Evolutionary conservation across 2,888 invertebrate species (phyloP).

Genomic region (Limnephilus rhombicus): DNA sequence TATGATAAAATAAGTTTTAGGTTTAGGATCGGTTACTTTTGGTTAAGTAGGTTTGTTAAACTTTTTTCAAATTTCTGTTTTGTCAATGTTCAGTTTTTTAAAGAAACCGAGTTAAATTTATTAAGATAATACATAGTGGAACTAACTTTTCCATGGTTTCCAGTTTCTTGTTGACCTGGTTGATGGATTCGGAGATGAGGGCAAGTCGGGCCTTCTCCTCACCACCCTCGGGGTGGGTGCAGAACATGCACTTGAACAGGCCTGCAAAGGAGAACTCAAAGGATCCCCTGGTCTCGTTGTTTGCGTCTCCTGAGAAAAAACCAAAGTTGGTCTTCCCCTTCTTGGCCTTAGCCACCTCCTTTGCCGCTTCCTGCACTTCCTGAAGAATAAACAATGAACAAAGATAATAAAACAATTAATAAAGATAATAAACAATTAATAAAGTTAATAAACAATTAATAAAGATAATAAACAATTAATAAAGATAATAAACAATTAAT

Average conservation of each 20-base stretch:
- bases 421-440: no score
- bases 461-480: no score
- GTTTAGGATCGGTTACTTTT: no score
- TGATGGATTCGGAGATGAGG: slow-evolving; percentile 90
- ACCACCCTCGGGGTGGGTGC: slow-evolving; percentile 93
- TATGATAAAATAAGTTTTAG: no score
- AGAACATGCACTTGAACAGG: slow-evolving; percentile 92
- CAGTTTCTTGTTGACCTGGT: slow-evolving; percentile 86
- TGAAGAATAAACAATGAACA: slow-evolving; percentile 68
- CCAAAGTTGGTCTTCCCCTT: slow-evolving; percentile 89
- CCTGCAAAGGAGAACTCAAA: slow-evolving; percentile 94
- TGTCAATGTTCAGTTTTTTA: no score
- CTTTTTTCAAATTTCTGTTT: no score
- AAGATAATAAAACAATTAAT: no score
- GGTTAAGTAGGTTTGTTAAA: no score
- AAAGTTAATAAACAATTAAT: no score
- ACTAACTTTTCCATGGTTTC: slow-evolving; percentile 87
- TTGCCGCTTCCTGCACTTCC: slow-evolving; percentile 93
- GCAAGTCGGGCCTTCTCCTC: slow-evolving; percentile 92
- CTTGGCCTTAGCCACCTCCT: slow-evolving; percentile 88
- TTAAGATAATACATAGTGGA: slow-evolving; percentile 58
- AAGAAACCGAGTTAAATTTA: no score
- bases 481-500: no score
- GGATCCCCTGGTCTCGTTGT: slow-evolving; percentile 90
- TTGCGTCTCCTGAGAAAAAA: slow-evolving; percentile 84